Base-by-base conservation (phyloP, 2,797 vertebrate genomes). In the Rallus crepitans region DNA sequence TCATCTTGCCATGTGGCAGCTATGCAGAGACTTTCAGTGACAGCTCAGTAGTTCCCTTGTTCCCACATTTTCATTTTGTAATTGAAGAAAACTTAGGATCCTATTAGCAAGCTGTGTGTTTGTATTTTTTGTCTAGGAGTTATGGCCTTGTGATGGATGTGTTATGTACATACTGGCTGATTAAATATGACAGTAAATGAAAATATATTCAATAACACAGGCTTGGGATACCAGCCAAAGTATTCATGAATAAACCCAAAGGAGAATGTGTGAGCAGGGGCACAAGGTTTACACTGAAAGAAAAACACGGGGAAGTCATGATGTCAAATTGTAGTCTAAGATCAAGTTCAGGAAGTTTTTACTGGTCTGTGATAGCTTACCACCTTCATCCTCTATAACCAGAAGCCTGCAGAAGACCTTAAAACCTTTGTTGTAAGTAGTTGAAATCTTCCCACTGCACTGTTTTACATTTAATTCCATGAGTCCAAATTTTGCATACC, bases 131-230 rank as follows among this genome's bases (percentile, higher is more conserved):
- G 47, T 85, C 81, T 83, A 11, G 53, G 75, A 86, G 82, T 86
- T 91, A 31, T 8, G 56, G 71, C 40, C 84, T 87, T 91, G 85
- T 90, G 94, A 94, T 89, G 82, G 89, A 91, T 92, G 75, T 75
- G 68, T 87, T 89, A 35, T 7, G 1, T 89, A 35, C 53, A 37
- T 0, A 6, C 72, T 92, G 81, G 39, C 45, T 93, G 91, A 83
- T 81, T 81, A 72, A 78, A 91, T 85, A 40, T 59, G 91, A 78
- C 45, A 75, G 57, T 35, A 86, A 90, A 93, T 81, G 69, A 83
- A 91, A 95, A 94, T 83, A 64, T 24, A 87, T 92, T 92, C 79
- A 31, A 20, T 64, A 91, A 82, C 57, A 65, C 48, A 56, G 56
- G 39, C 39, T 72, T 84, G 55, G 70, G 77, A 69, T 84, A 30